Evolutionary conservation across 1,140 invertebrate species (phyloP), one percentile per base, ranked within the genome.

Genomic region (Brachionus rotundiformis): DNA sequence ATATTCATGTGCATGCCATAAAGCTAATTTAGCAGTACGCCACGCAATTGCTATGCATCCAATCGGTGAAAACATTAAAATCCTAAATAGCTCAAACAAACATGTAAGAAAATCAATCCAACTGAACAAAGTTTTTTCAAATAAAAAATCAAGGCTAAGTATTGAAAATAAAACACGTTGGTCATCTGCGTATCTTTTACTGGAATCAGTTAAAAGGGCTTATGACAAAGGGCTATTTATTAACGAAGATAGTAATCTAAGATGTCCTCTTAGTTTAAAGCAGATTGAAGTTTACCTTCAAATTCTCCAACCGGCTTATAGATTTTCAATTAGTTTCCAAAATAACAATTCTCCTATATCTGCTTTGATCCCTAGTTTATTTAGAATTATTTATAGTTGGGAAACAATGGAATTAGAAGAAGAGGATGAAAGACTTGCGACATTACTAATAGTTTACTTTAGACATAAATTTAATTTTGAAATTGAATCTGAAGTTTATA

Each of bases 381-480:
- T 65, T 29, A 29, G 19, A 65, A 65, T 65, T 11, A 31, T 65
- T 29, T 31, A 31, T 8, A 13, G 25, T 65, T 65, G 61, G 61
- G 61, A 65, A 19, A 65, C 4, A 7, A 65, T 65, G 27, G 61
- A 65, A 13, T 11, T 13, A 31, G 61, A 65, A 13, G 61, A 39
- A 68, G 5, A 68, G n/a, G 63, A 68, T 10, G 29, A 68, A 68
- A 68, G 63, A 68, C 31, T 68, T 68, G 25, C 27, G 4, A 31
- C 29, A 33, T 11, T 68, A 3, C 29, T 68, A 13, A 29, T 68
- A 31, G 63, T 68, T 68, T 68, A 1, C 10, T 16, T 68, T n/a
- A 68, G 33, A n/a, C 27, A 68, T 11, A 68, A 68, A 13, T 68
- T 68, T 68, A 61, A 61, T 8, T 61, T 13, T 61, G 63, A 68